Percentiles rank a stretch among this genome's conserved stretches.
Conservation (phyloP, 1,140 invertebrate genomes). For the Dendrolimus punctatus region DNA sequence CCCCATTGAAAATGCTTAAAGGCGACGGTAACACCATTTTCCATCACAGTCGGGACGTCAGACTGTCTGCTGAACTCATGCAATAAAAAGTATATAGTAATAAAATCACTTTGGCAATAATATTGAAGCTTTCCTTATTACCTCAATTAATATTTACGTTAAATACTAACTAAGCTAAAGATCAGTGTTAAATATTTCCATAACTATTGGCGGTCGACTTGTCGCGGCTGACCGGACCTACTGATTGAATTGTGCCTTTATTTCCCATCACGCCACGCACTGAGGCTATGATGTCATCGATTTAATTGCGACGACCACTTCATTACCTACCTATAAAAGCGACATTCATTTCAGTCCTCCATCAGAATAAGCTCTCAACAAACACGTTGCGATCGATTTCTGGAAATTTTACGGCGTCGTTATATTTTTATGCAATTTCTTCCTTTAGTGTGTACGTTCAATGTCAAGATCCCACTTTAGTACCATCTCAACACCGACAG, state of each 20-base stretch:
- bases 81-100: too few relatives aligned
- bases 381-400: slow-evolving; percentile 24
- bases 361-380: slow-evolving; percentile 17
- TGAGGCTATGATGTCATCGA: slow-evolving; percentile 56
- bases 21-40: too few relatives aligned
- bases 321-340: slow-evolving; percentile 48
- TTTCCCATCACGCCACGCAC: slow-evolving; percentile 41
- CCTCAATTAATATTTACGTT: too few relatives aligned
- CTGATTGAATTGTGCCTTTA: slow-evolving; percentile 61
- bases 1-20: too few relatives aligned
- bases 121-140: too few relatives aligned
- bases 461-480: slow-evolving; percentile 30
- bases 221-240: slow-evolving; percentile 13
- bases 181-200: slow-evolving; percentile 3
- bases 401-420: slow-evolving; percentile 28
- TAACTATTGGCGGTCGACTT: slow-evolving; percentile 13
- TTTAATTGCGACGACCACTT: slow-evolving; percentile 56
- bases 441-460: slow-evolving; percentile 20
- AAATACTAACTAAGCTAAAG: too few relatives aligned
- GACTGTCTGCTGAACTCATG: too few relatives aligned
- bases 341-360: slow-evolving; percentile 28
- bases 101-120: too few relatives aligned
- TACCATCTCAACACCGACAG: neutral
- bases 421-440: slow-evolving; percentile 28
- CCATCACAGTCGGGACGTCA: too few relatives aligned